These are phyloP conservation scores for Thinocorus orbignyianus DNA, from an alignment of 2,113 vertebrate genomes.

Conservation along the genomic window DNA sequence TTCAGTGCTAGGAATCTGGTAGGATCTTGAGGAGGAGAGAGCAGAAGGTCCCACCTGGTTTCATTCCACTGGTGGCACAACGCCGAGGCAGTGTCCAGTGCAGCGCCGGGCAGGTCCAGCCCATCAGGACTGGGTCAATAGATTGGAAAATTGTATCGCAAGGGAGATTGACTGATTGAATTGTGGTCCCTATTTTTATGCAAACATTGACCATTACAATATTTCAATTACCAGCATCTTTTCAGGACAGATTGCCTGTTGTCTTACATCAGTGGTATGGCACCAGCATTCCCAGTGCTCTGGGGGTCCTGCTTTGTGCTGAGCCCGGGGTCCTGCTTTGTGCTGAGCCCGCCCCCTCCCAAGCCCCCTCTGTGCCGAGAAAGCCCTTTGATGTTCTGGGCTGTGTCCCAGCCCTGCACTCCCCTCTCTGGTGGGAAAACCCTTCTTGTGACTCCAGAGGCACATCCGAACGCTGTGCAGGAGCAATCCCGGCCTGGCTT, in stretches of 20 bases:
- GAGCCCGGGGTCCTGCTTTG: too few relatives aligned
- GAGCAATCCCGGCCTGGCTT: background rate
- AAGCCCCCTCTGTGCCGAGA: background rate
- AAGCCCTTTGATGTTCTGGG: background rate
- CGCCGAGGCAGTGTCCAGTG: background rate
- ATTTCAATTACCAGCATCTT: background rate
- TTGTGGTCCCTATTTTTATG: background rate
- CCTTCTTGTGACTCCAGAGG: background rate
- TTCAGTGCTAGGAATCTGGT: background rate
- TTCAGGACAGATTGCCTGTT: background rate
- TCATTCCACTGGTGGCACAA: background rate
- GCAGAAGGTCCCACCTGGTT: background rate
- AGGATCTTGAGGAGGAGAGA: background rate
- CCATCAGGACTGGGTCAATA: background rate
- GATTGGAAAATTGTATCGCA: background rate
- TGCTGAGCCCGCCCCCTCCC: background rate
- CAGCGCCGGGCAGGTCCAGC: background rate
- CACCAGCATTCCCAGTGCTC: background rate
- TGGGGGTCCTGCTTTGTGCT: background rate
- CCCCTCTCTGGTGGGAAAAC: too few relatives aligned
- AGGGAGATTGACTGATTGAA: background rate
- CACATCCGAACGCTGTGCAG: background rate
- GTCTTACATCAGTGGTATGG: background rate
- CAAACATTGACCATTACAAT: background rate
- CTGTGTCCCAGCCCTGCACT: too few relatives aligned